Conservation (phyloP, 92 coral and sea anemone genomes). For the Epizoanthus rinbou region DNA sequence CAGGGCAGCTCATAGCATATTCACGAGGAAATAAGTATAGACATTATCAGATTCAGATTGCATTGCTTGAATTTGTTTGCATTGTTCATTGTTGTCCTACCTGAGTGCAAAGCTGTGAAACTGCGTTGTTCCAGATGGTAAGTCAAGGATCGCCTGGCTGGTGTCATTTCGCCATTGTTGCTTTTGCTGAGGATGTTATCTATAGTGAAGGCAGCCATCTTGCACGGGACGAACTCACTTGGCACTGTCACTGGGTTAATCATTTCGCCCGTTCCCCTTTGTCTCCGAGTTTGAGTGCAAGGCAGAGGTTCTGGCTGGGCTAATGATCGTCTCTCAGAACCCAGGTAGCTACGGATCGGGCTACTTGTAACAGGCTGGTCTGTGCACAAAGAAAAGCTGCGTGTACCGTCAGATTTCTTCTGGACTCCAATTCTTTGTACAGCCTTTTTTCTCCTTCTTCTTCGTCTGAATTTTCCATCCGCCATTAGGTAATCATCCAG, state of each 20-base stretch:
- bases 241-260: too few relatives aligned
- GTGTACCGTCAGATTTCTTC: not conserved
- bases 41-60: too few relatives aligned
- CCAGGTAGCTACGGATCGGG: too few relatives aligned
- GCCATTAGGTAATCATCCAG: constrained; percentile 14
- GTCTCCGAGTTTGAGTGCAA: too few relatives aligned
- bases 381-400: not conserved
- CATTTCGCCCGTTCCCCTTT: too few relatives aligned
- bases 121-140: not conserved
- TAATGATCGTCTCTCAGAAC: too few relatives aligned
- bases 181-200: constrained; percentile 21
- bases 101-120: not conserved
- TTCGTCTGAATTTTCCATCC: constrained; percentile 27
- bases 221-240: not conserved
- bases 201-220: constrained; percentile 21
- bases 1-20: too few relatives aligned
- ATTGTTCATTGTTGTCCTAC: too few relatives aligned
- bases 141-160: not conserved
- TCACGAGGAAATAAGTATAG: too few relatives aligned
- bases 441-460: not conserved
- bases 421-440: not conserved
- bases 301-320: too few relatives aligned
- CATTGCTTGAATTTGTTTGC: too few relatives aligned
- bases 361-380: too few relatives aligned
- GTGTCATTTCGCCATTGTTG: not conserved